phyloP scores from a whole-genome alignment of 1,140 invertebrate genomes.

The Xylocopa sonorina region DNA sequence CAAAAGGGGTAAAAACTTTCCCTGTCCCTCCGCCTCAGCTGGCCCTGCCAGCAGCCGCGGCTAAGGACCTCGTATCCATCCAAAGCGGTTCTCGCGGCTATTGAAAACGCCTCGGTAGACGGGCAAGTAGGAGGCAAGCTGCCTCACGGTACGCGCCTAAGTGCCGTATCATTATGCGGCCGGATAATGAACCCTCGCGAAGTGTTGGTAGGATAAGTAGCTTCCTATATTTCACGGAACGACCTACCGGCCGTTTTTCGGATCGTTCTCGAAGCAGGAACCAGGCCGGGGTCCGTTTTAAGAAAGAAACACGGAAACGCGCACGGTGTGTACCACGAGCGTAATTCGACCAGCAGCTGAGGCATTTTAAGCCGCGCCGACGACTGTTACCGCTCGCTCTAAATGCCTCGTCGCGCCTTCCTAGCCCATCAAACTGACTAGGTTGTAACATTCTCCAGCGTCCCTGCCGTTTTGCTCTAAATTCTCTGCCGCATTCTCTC shows the following conservation, averaged over 20 bases:
- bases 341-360: slow-evolving; percentile 2
- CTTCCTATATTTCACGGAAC: slow-evolving; percentile 58
- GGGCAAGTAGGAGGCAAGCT: slow-evolving; percentile 61
- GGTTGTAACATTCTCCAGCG: too few relatives aligned
- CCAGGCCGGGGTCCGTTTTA: slow-evolving; percentile 19
- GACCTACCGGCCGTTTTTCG: slow-evolving; percentile 25
- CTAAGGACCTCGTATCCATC: background rate
- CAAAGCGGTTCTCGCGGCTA: slow-evolving; percentile 41
- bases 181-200: slow-evolving; percentile 60
- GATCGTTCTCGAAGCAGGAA: slow-evolving; percentile 17
- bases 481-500: too few relatives aligned
- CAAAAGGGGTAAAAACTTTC: slow-evolving; percentile 53
- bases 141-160: slow-evolving; percentile 53
- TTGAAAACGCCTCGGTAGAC: slow-evolving; percentile 50
- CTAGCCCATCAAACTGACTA: too few relatives aligned
- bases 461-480: too few relatives aligned
- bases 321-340: background rate
- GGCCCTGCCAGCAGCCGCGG: background rate
- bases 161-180: slow-evolving; percentile 65
- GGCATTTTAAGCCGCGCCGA: background rate
- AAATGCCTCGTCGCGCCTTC: too few relatives aligned
- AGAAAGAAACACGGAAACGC: slow-evolving; percentile 33
- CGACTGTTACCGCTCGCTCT: background rate
- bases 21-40: background rate
- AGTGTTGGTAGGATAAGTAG: slow-evolving; percentile 61